phyloP scores from a whole-genome alignment of 1,140 invertebrate genomes.

The Drosophila parvula region DNA sequence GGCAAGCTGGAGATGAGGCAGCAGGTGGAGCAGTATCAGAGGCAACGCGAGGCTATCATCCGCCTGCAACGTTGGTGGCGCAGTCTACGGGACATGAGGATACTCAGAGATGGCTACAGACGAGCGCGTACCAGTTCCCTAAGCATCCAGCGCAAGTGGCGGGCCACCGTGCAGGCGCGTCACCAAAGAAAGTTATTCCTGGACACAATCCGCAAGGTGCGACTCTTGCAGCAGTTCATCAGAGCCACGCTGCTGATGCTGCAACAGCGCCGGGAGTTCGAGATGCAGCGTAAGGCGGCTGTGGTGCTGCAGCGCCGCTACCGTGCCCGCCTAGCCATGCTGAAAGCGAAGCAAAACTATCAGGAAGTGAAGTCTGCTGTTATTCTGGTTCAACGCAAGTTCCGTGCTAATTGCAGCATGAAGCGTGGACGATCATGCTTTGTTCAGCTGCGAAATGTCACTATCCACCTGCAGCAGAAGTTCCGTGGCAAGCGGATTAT shows the following conservation, averaged over 20 bases:
- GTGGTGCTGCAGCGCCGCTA: conserved; percentile 85
- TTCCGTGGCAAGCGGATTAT: conserved; percentile 84
- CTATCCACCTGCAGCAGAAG: conserved; percentile 84
- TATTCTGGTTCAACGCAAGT: conserved; percentile 81
- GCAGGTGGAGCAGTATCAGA: conserved; percentile 30
- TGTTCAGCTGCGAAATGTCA: conserved; percentile 59
- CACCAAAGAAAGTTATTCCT: conserved; percentile 71
- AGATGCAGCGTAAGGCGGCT: conserved; percentile 75
- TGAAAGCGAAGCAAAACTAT: conserved; percentile 73
- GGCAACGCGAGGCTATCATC: conserved; percentile 32
- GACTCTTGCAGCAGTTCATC: conserved; percentile 83
- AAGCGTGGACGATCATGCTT: conserved; percentile 73
- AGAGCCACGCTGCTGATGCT: conserved; percentile 63
- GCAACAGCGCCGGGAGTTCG: conserved; percentile 70
- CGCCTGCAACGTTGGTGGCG: conserved; percentile 77
- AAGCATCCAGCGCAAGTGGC: conserved; percentile 75
- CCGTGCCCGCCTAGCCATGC: conserved; percentile 78
- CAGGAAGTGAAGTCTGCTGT: conserved; percentile 58
- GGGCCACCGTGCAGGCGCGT: conserved; percentile 52
- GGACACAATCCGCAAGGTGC: conserved; percentile 51
- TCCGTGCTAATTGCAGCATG: conserved; percentile 81
- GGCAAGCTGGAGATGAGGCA: conserved; percentile 55
- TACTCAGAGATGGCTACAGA: conserved; percentile 58
- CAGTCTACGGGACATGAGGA: conserved; percentile 51
- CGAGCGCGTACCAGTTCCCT: conserved; percentile 52